phyloP scores from a whole-genome alignment of 2,888 invertebrate genomes.

The Apamea epomidion region DNA sequence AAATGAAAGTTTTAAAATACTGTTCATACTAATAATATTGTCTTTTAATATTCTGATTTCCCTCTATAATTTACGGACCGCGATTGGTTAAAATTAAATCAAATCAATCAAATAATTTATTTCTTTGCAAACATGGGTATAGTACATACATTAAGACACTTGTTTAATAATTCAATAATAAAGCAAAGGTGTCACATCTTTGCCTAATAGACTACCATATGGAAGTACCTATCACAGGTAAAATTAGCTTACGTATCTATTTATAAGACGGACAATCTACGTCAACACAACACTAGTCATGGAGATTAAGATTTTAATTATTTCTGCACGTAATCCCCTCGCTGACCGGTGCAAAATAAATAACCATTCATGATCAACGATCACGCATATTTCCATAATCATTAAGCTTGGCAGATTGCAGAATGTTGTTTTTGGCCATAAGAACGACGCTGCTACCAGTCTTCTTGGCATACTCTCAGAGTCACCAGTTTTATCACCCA shows the following conservation, averaged over 20 bases:
- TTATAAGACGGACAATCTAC: not conserved
- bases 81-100: not conserved
- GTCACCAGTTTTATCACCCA: not conserved
- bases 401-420: not conserved
- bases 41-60: not conserved
- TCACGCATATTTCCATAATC: not conserved
- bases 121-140: too few relatives aligned
- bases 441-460: not conserved
- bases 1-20: not conserved
- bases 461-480: constrained; percentile 13
- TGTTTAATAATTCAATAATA: too few relatives aligned
- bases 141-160: too few relatives aligned
- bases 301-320: constrained; percentile 2
- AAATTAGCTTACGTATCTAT: not conserved
- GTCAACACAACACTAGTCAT: not conserved
- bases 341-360: not conserved
- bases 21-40: not conserved
- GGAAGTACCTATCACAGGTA: not conserved
- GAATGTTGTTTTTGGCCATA: constrained; percentile 23
- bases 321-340: not conserved
- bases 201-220: not conserved
- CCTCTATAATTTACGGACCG: not conserved
- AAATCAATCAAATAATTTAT: too few relatives aligned
- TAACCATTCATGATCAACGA: not conserved
- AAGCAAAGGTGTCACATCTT: not conserved